A percentile compares a stretch with the other conserved stretches of the same genome.
phyloP scores from a whole-genome alignment of 2,113 vertebrate genomes.

The Entomyzon cyanotis region DNA sequence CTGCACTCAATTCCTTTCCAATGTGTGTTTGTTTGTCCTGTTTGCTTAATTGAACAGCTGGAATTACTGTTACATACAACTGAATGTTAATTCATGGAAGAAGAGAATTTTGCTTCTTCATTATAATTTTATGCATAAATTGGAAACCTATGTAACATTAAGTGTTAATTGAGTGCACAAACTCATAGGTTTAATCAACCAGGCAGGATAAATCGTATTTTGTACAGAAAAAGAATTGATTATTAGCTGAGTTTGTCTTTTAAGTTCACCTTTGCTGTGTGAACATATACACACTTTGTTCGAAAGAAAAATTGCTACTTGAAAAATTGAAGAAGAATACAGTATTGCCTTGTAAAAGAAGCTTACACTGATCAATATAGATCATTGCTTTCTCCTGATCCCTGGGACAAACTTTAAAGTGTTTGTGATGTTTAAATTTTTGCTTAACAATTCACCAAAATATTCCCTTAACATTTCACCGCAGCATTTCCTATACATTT shows the following conservation, averaged over 20 bases:
- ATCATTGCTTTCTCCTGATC: neutral
- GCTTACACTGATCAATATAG: neutral
- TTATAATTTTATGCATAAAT: constrained; percentile 74
- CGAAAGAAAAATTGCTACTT: neutral
- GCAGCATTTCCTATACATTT: neutral
- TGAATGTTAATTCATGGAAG: constrained; percentile 77
- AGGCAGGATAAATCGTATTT: neutral
- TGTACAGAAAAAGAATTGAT: neutral
- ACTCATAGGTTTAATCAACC: constrained; percentile 46
- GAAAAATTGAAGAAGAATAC: neutral
- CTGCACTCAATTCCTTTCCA: constrained; percentile 76
- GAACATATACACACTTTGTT: neutral
- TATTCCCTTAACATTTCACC: neutral
- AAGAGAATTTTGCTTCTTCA: constrained; percentile 61
- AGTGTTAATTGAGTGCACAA: constrained; percentile 47
- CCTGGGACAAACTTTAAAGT: neutral
- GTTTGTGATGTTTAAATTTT: neutral
- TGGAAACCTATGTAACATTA: constrained; percentile 62
- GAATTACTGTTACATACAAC: constrained; percentile 79
- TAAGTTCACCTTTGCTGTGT: neutral
- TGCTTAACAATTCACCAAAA: neutral
- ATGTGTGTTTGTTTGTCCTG: constrained; percentile 76
- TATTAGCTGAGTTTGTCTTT: neutral
- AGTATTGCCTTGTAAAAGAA: neutral
- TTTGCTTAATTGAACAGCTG: constrained; percentile 83